A percentile compares a stretch with the other conserved stretches of the same genome.
Conservation (phyloP, 2,113 vertebrate species). For the Xiphorhynchus elegans region DNA sequence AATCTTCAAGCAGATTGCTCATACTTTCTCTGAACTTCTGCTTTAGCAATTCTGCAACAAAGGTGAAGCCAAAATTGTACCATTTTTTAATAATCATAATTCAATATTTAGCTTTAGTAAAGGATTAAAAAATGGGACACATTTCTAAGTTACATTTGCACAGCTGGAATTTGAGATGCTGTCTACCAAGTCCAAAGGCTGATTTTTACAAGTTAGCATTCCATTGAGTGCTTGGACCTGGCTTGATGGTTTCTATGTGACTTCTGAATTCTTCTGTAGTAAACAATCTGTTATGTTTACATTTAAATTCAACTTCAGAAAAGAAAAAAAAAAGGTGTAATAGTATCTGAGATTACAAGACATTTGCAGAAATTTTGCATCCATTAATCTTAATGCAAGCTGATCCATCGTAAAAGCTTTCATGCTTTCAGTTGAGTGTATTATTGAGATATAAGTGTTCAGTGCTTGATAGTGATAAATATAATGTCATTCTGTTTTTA, state of each 20-base stretch:
- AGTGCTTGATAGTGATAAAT: neutral
- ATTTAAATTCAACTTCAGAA: neutral
- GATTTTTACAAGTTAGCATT: neutral
- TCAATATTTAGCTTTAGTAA: neutral
- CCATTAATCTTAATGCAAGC: neutral
- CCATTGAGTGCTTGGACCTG: neutral
- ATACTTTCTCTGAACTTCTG: neutral
- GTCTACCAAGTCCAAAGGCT: neutral
- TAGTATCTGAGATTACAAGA: neutral
- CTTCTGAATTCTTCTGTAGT: neutral
- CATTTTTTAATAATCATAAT: neutral
- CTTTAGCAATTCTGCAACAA: neutral
- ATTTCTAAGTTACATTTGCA: neutral
- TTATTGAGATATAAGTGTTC: neutral
- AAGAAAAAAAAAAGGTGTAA: neutral
- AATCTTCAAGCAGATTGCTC: neutral
- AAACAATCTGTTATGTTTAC: neutral
- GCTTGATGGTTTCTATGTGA: neutral
- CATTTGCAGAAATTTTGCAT: neutral
- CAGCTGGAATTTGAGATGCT: neutral
- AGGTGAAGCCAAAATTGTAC: neutral
- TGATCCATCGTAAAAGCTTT: neutral
- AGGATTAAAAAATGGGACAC: neutral
- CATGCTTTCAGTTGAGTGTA: neutral
- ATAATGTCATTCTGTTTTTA: neutral